phyloP scores from a whole-genome alignment of 2,888 invertebrate genomes.

The Timema podura region DNA sequence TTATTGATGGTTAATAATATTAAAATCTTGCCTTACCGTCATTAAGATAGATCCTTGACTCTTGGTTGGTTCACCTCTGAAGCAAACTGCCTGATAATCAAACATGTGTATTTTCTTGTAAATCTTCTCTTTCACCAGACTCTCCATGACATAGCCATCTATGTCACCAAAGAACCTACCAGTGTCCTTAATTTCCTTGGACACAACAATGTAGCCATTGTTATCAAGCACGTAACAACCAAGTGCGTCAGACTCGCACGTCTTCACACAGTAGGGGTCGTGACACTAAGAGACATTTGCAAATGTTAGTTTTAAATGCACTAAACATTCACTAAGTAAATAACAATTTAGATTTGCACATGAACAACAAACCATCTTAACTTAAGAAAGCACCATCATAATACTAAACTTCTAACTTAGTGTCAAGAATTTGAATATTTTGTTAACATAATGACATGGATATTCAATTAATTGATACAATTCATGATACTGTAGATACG shows the following conservation, averaged over 20 bases:
- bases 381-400: no score
- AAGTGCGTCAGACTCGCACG: slow-evolving; percentile 57
- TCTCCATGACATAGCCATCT: slow-evolving; percentile 72
- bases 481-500: no score
- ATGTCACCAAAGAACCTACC: slow-evolving; percentile 85
- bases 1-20: background rate
- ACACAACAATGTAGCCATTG: slow-evolving; percentile 81
- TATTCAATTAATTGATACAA: no score
- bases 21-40: slow-evolving; percentile 28
- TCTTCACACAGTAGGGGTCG: slow-evolving; percentile 30
- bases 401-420: no score
- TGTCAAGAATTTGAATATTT: no score
- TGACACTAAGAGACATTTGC: no score
- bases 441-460: no score
- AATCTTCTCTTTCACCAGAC: slow-evolving; percentile 43
- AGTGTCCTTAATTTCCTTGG: slow-evolving; percentile 61
- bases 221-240: slow-evolving; percentile 87
- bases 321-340: no score
- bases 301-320: no score
- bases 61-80: slow-evolving; percentile 22
- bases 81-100: slow-evolving; percentile 44
- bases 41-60: slow-evolving; percentile 21
- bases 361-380: no score
- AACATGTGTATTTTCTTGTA: slow-evolving; percentile 42
- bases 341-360: no score